Evolutionary conservation across 2,113 vertebrate genomes (phyloP).

Genomic region (Edolisoma coerulescens): DNA sequence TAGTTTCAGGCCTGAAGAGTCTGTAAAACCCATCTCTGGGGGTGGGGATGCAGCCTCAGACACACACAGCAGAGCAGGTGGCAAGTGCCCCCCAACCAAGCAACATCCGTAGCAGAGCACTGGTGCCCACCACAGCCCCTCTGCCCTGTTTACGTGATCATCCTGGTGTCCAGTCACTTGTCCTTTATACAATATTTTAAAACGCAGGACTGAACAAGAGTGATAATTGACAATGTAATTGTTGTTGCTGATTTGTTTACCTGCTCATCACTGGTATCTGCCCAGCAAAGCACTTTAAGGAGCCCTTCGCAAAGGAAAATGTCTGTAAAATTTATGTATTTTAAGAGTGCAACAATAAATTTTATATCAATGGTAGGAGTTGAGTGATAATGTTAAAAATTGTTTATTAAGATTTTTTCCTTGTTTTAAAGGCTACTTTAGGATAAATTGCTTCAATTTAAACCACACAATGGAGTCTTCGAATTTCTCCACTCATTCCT

Average conservation of each 20-base stretch:
- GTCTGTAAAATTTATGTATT: neutral
- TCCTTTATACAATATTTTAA: neutral
- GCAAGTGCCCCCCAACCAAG: neutral
- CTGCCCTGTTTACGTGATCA: neutral
- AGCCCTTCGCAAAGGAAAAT: neutral
- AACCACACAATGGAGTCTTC: neutral
- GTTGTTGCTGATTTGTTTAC: neutral
- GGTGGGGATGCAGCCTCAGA: neutral
- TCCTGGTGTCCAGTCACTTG: neutral
- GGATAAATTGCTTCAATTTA: neutral
- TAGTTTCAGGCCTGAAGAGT: neutral
- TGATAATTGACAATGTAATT: neutral
- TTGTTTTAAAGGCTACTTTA: neutral
- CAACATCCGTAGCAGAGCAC: neutral
- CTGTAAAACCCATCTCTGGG: neutral
- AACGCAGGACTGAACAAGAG: neutral
- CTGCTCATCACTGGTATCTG: neutral
- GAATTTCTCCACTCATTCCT: neutral
- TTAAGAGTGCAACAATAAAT: neutral
- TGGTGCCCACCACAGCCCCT: neutral
- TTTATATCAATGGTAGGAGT: neutral
- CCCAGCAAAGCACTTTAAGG: neutral
- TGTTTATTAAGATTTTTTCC: neutral
- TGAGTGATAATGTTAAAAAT: neutral
- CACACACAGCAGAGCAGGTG: neutral